Evolutionary conservation across 2,797 vertebrate genomes (phyloP), one percentile per base, ranked within the genome.

Genomic region (Tangara arthus): DNA sequence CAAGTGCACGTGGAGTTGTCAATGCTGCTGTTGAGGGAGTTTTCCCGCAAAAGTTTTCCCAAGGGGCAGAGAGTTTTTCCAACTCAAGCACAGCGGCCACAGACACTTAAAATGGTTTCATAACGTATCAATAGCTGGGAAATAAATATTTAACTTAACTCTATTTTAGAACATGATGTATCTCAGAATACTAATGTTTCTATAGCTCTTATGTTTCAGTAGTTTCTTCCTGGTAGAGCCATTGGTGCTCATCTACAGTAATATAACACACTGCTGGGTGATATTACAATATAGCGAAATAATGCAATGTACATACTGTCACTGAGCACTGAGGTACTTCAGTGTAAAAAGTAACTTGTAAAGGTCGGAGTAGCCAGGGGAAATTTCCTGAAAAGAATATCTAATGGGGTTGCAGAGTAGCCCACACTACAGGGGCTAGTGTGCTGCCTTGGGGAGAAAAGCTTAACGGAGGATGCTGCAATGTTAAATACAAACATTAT

Each of bases 61-160:
- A 30, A 61, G 57, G 71, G 64, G 8, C 2, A 4, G 30, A 32
- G 55, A 41, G 59, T 30, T 17, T 50, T 87, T 69, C 82, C 66
- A 44, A 9, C 24, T 20, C 32, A 26, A 7, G 2, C 47, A 70
- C 55, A 34, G 61, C 50, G 76, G 63, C 23, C 61, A 24, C 1
- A 5, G 60, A 24, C 49, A 9, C 52, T 84, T 59, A 20, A 15
- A 73, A 3, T 19, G 27, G 42, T 55, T 55, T 71, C 11, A 14
- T 65, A 30, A 85, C 6, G 0, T 83, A 50, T 30, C 71, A 64
- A 41, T 59, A 78, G 53, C 50, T 89, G 37, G 22, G 47, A 89
- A 95, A 96, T 90, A 80, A 96, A 80, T 94, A 93, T 92, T 95
- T 93, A 85, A 92, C 64, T 77, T 92, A 65, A 49, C 19, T 90